phyloP scores from a whole-genome alignment of 2,888 invertebrate genomes.

The Synanthedon tipuliformis region DNA sequence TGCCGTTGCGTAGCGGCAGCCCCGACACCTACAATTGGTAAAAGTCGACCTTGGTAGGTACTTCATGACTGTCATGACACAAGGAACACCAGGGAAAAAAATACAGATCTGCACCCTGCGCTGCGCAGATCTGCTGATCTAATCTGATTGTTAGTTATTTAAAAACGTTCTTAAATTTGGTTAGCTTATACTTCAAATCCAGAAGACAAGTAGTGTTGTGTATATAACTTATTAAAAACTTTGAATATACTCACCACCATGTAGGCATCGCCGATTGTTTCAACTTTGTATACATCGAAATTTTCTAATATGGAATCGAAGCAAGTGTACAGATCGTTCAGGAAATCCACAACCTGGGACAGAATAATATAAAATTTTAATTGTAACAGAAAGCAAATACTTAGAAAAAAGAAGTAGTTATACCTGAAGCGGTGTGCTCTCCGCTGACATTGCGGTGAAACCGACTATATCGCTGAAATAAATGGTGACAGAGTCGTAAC shows the following conservation, averaged over 20 bases:
- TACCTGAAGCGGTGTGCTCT: constrained; percentile 88
- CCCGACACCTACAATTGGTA: constrained; percentile 76
- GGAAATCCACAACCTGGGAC: constrained; percentile 87
- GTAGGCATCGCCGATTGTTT: constrained; percentile 92
- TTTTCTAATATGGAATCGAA: constrained; percentile 94
- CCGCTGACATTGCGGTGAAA: constrained; percentile 92
- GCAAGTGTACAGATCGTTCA: constrained; percentile 94
- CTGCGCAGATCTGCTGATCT: no score
- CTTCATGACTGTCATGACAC: no score
- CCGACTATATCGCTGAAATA: constrained; percentile 97
- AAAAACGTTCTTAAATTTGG: no score
- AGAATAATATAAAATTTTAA: background rate
- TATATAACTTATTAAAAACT: no score
- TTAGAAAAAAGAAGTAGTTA: background rate
- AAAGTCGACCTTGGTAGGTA: no score
- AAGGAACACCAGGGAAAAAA: no score
- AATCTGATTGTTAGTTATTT: no score
- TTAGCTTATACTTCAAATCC: background rate
- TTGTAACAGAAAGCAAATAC: background rate
- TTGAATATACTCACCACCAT: constrained; percentile 80
- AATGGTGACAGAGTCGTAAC: constrained; percentile 91
- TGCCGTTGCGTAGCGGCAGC: constrained; percentile 88
- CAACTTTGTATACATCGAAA: constrained; percentile 94
- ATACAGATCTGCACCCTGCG: no score
- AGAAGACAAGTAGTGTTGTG: background rate